Conservation (phyloP, 2,888 invertebrate genomes). For the Chydorus sphaericus region DNA sequence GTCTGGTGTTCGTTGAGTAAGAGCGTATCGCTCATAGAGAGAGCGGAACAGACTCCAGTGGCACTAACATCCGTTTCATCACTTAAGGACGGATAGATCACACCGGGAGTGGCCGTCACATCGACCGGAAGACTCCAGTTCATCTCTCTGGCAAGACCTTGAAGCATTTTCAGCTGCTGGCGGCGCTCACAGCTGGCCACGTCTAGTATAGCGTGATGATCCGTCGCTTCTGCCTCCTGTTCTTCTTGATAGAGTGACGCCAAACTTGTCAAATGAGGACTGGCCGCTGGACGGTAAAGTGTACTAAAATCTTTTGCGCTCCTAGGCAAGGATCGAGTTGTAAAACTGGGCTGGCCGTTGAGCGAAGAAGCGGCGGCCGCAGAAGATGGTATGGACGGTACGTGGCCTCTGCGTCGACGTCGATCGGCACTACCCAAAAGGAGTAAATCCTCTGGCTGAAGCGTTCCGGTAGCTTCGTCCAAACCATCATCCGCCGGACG, state of each 20-base stretch:
- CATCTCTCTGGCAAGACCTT: slow-evolving; percentile 2
- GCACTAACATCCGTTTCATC: neutral
- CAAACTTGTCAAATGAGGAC: neutral
- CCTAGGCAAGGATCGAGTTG: slow-evolving; percentile 3
- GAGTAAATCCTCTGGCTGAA: neutral
- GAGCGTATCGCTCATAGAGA: slow-evolving; percentile 14
- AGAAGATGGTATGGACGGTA: neutral
- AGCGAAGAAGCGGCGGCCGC: too few species aligned
- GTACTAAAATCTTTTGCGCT: slow-evolving; percentile 7
- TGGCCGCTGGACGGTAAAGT: neutral
- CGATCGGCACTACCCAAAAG: slow-evolving; percentile 3
- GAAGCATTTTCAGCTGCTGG: slow-evolving; percentile 6
- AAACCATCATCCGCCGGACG: neutral
- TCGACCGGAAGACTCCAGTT: slow-evolving; percentile 3
- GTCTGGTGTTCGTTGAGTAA: slow-evolving; percentile 5
- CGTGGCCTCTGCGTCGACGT: neutral
- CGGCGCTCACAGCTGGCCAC: neutral
- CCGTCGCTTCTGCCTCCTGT: neutral
- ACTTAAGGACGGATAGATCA: neutral
- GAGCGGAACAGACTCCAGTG: neutral
- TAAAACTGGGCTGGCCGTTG: neutral
- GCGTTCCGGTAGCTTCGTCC: neutral
- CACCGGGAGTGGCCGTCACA: neutral
- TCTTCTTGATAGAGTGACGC: neutral
- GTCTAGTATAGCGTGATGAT: neutral